Conservation (phyloP, 2,113 vertebrate genomes). For the Erpornis zantholeuca region DNA sequence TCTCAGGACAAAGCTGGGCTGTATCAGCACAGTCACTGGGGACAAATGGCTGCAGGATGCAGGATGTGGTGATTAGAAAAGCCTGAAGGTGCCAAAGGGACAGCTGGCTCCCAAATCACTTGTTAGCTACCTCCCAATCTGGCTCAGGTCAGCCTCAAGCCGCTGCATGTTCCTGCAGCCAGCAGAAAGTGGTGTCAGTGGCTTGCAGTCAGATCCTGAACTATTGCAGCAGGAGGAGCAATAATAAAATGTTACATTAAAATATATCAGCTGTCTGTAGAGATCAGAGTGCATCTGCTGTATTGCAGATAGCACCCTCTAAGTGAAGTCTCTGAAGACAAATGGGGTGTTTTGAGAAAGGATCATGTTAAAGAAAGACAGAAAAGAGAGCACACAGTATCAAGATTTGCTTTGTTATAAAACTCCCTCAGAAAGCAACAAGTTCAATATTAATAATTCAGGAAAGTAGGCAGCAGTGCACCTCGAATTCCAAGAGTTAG, state of each 20-base stretch:
- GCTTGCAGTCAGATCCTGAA: background rate
- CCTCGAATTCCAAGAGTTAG: background rate
- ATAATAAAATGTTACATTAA: background rate
- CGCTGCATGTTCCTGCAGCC: background rate
- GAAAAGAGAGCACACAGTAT: background rate
- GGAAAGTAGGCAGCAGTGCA: background rate
- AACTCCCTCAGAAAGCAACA: background rate
- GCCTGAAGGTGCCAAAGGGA: background rate
- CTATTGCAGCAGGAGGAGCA: background rate
- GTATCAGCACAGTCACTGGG: background rate
- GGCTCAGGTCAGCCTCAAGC: background rate
- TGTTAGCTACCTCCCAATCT: background rate
- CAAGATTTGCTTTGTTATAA: background rate
- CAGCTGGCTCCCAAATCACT: background rate
- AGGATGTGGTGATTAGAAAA: background rate
- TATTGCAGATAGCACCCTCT: background rate
- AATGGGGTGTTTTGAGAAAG: background rate
- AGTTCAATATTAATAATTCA: background rate
- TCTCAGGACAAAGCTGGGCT: background rate
- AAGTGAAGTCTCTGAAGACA: background rate
- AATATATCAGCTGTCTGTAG: background rate
- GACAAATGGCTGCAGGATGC: background rate
- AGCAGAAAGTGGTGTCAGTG: background rate
- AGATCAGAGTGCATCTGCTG: background rate
- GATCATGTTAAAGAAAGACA: background rate